Conservation (phyloP, 2,888 invertebrate genomes). For the Phlogophora meticulosa region DNA sequence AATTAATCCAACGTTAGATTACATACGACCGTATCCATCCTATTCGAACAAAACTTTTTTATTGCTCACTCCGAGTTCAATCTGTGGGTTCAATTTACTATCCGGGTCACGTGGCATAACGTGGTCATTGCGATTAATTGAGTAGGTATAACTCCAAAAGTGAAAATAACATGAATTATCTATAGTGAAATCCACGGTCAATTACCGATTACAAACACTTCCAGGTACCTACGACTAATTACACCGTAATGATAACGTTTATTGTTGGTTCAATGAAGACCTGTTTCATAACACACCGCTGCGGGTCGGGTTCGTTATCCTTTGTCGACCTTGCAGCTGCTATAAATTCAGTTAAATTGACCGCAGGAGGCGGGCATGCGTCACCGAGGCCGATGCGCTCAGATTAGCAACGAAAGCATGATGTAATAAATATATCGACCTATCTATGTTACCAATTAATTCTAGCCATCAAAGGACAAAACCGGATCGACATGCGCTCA, state of each 20-base stretch:
- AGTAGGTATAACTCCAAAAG: constrained; percentile 59
- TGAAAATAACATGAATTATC: constrained; percentile 29
- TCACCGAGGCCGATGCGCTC: constrained; percentile 85
- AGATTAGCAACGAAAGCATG: constrained; percentile 77
- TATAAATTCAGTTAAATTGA: constrained; percentile 88
- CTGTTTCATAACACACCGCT: constrained; percentile 77
- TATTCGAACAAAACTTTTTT: constrained; percentile 70
- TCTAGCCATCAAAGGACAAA: constrained; percentile 73
- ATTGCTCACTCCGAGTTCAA: constrained; percentile 65
- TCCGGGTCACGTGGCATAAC: constrained; percentile 64
- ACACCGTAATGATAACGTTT: constrained; percentile 62
- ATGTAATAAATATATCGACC: constrained; percentile 71
- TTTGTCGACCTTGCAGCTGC: constrained; percentile 88
- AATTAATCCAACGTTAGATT: constrained; percentile 80
- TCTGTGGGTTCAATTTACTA: constrained; percentile 72
- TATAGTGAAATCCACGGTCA: constrained; percentile 36
- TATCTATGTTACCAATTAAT: constrained; percentile 69
- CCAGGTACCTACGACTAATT: constrained; percentile 51
- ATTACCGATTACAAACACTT: constrained; percentile 38
- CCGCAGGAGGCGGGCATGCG: constrained; percentile 84
- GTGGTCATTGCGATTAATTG: constrained; percentile 73
- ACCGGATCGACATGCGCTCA: constrained; percentile 79
- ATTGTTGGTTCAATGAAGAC: constrained; percentile 70
- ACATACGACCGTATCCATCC: constrained; percentile 68
- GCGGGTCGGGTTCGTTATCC: constrained; percentile 85